A percentile compares a stretch with the other conserved stretches of the same genome.
These are phyloP conservation scores for Emydoidea blandingii DNA, from an alignment of 2,797 vertebrate genomes.

Conservation along the genomic window DNA sequence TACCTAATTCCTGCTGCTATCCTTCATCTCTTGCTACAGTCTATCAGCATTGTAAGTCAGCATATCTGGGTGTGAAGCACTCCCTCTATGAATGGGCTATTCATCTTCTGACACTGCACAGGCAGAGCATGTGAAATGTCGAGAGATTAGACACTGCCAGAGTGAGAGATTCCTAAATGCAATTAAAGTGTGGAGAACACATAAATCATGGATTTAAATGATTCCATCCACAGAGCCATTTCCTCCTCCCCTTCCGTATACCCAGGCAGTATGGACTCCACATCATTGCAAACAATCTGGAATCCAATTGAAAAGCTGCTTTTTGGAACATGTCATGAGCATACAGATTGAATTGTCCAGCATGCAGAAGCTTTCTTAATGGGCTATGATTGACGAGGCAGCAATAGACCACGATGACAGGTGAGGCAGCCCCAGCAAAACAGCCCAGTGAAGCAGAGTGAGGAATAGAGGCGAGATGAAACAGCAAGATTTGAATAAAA, in stretches of 20 bases:
- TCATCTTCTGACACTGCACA: conserved; percentile 37
- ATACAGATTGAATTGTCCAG: background rate
- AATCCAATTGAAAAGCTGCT: fast-evolving
- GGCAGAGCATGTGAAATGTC: conserved; percentile 58
- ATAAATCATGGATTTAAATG: conserved; percentile 39
- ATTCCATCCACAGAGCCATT: background rate
- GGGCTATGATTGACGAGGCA: conserved; percentile 24
- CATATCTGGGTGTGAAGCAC: conserved; percentile 40
- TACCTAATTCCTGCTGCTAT: conserved; percentile 27
- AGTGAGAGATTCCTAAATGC: conserved; percentile 55
- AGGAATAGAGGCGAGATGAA: conserved; percentile 28
- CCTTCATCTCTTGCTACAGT: conserved; percentile 51
- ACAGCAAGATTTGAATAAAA: conserved; percentile 71
- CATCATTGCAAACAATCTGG: fast-evolving
- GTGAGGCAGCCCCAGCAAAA: conserved; percentile 5
- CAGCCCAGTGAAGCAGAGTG: conserved; percentile 29
- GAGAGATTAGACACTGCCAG: conserved; percentile 49
- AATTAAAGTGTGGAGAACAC: conserved; percentile 69
- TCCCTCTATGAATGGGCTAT: conserved; percentile 47
- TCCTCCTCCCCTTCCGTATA: fast-evolving
- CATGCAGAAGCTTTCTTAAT: background rate
- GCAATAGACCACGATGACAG: background rate
- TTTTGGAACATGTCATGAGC: fast-evolving
- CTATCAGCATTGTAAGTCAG: conserved; percentile 47
- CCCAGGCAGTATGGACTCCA: background rate